Base-by-base conservation (phyloP, 2,888 invertebrate species). In the Chrysolina americana region DNA sequence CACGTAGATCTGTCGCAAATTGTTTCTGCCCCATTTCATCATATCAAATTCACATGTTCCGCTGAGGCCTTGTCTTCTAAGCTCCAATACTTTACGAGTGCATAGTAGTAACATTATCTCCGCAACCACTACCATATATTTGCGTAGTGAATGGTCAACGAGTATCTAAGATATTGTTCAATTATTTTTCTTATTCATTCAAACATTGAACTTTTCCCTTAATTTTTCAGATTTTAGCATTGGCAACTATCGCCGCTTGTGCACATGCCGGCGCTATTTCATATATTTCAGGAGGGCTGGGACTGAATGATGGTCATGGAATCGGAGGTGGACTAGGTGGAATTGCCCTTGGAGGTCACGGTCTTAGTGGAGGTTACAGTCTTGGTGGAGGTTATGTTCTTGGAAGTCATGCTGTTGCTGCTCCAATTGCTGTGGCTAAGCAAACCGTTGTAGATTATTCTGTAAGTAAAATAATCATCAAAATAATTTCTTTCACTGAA, bases 381-480 rank as follows among this genome's bases (percentile, higher is more conserved):
- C 47, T 76, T 15, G 77, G 68, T 41, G 76, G 77, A 11, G 73
- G 70, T 21, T 28, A 47, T 17, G 66, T 10, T 15, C 17, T 59
- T 59, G 59, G 59, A 15, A n/a, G 59, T 2, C 28, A 63, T 68
- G 53, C 72, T 3, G 69, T 78, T 44, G 78, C 76, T 41, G 77
- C 78, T 23, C 78, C 76, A n/a, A 68, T 80, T 4, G 79, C 79
- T 44, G 62, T 76, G 11, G 75, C 74, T 53, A 78, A 75, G 69
- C 71, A 80, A 56, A 70, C 75, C 2, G 77, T 79, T 15, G 79
- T 80, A 11, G 80, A 81, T 50, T 72, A 73, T 47, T 50, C 68
- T 21, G 76, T 76, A 41, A 76, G 74, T 74, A 59, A 11, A 3
- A 47, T 10, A 11, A 5, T 19, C 23, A 36, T 36, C 6, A 36